A percentile compares a stretch with the other conserved stretches of the same genome.
These are phyloP conservation scores for Margarornis squamiger DNA, from an alignment of 2,797 vertebrate genomes.

Conservation along the genomic window DNA sequence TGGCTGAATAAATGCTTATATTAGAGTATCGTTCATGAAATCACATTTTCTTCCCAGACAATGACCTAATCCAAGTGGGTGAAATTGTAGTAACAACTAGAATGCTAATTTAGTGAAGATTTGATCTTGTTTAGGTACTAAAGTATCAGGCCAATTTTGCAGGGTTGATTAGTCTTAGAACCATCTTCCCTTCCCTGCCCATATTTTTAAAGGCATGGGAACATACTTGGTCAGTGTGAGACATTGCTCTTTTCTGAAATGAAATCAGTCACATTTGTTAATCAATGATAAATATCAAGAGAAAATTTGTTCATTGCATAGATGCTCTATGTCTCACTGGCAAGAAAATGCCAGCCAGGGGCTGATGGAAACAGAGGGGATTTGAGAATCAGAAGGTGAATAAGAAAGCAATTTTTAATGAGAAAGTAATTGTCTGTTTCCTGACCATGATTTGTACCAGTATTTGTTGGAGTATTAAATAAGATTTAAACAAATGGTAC, in stretches of 20 bases:
- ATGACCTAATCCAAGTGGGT: background rate
- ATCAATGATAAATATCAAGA: background rate
- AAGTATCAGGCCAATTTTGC: conserved; percentile 21
- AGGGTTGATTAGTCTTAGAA: conserved; percentile 39
- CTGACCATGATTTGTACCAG: background rate
- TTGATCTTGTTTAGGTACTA: background rate
- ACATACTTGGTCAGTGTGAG: background rate
- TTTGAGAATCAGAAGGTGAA: background rate
- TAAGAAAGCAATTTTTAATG: background rate
- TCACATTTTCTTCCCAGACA: background rate
- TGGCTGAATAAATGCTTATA: background rate
- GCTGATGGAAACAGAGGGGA: background rate
- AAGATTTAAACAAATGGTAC: background rate
- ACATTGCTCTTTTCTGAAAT: background rate
- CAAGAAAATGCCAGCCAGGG: background rate
- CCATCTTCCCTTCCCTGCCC: accelerated
- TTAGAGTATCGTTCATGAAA: background rate
- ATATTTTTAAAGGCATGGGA: background rate
- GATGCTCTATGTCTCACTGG: background rate
- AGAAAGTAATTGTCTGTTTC: background rate
- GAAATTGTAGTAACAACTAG: background rate
- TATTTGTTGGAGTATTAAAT: background rate
- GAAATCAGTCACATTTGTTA: background rate
- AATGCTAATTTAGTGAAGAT: background rate
- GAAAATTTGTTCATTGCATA: background rate